These are phyloP conservation scores for Epinephelus cyanopodus DNA, from an alignment of 2,113 vertebrate species.

Conservation along the genomic window DNA sequence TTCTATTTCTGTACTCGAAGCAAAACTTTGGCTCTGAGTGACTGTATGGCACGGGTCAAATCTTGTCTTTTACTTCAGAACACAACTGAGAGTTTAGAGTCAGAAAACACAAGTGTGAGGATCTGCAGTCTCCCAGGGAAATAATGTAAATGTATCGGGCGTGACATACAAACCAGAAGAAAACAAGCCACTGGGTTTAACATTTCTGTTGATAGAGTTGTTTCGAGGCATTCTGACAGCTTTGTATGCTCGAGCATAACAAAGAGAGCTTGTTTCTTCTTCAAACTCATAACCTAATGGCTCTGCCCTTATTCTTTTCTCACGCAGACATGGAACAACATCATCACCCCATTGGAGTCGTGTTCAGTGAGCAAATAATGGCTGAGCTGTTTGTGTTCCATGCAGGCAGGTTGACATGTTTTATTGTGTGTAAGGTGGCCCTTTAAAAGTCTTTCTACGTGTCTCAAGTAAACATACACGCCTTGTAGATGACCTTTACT, in stretches of 20 bases:
- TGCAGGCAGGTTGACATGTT: background rate
- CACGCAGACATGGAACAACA: background rate
- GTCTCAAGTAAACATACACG: background rate
- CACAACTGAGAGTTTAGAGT: background rate
- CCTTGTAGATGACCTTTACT: background rate
- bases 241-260: background rate
- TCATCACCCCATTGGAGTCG: background rate
- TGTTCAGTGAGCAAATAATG: background rate
- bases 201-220: background rate
- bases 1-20: conserved; percentile 7
- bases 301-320: background rate
- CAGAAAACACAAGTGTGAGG: background rate
- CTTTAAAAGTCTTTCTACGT: background rate
- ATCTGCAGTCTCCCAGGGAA: background rate
- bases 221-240: background rate
- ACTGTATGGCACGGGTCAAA: background rate
- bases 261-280: background rate
- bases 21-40: background rate
- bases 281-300: background rate
- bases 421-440: background rate
- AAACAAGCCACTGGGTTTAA: background rate
- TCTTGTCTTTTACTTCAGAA: background rate
- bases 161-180: background rate
- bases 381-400: background rate
- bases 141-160: background rate